Evolutionary conservation across 2,113 vertebrate genomes (phyloP).

Genomic region (Rhynchomys soricoides): DNA sequence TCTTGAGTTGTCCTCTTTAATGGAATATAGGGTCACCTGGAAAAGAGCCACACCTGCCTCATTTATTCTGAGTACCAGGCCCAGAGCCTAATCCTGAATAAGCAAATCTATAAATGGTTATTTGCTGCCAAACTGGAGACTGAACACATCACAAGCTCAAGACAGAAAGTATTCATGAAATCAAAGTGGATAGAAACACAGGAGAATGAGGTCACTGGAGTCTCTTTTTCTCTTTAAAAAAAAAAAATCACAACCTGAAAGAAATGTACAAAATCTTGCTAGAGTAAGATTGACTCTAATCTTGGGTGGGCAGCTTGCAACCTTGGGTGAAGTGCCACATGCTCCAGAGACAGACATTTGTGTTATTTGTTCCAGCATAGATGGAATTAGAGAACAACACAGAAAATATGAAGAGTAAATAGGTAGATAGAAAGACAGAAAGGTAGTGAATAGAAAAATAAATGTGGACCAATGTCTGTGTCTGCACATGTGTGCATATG

Average conservation of each 20-base stretch:
- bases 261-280: not conserved
- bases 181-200: not conserved
- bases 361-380: not conserved
- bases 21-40: not conserved
- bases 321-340: not conserved
- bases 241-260: not conserved
- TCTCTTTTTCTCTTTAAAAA: not conserved
- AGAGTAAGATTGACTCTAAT: not conserved
- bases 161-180: conserved; percentile 13
- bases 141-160: not conserved
- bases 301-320: not conserved
- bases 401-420: not conserved
- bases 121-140: not conserved
- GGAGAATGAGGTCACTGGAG: not conserved
- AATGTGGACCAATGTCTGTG: fast-evolving
- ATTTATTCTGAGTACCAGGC: not conserved
- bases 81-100: not conserved
- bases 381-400: not conserved
- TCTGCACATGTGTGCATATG: too few relatives aligned
- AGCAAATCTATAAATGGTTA: not conserved
- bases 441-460: not conserved
- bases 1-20: not conserved
- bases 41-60: not conserved
- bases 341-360: not conserved
- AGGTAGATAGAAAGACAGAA: too few relatives aligned